Evolutionary conservation across 1,140 invertebrate species (phyloP).

Genomic region (Potamilus streckersoni): DNA sequence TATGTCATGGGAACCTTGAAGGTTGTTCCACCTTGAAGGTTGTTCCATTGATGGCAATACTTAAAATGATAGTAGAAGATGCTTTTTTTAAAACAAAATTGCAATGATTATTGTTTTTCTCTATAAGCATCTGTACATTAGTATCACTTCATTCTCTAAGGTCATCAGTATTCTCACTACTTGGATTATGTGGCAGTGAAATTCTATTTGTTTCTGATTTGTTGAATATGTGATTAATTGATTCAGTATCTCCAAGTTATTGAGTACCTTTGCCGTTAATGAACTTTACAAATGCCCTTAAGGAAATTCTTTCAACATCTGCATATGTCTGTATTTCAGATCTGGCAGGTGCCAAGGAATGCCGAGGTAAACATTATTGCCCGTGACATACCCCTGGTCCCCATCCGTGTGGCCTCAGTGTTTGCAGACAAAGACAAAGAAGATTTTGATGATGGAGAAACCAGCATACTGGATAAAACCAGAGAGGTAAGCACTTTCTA

Average conservation of each 20-base stretch:
- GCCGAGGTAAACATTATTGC: slow-evolving; percentile 75
- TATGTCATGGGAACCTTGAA: too few relatives aligned
- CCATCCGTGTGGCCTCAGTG: slow-evolving; percentile 90
- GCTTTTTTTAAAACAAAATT: too few relatives aligned
- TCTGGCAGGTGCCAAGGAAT: slow-evolving; percentile 80
- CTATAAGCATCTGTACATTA: too few relatives aligned
- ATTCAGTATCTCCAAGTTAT: neutral
- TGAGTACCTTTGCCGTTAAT: neutral
- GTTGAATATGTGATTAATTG: too few relatives aligned
- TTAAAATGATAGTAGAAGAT: too few relatives aligned
- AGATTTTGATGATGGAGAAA: slow-evolving; percentile 72
- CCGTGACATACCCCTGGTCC: slow-evolving; percentile 81
- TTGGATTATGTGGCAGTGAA: too few relatives aligned
- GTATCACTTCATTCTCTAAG: too few relatives aligned
- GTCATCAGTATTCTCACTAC: too few relatives aligned
- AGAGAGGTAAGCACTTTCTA: slow-evolving; percentile 40
- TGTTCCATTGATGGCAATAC: too few relatives aligned
- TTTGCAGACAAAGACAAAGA: slow-evolving; percentile 80
- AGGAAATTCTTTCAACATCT: neutral
- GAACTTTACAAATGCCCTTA: neutral
- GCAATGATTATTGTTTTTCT: too few relatives aligned
- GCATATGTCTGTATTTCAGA: slow-evolving; percentile 56
- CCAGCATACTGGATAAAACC: slow-evolving; percentile 54
- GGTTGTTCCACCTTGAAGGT: too few relatives aligned
- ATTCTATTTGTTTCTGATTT: too few relatives aligned